These are phyloP conservation scores for Lypha dubia DNA, from an alignment of 2,888 invertebrate genomes.

Conservation along the genomic window DNA sequence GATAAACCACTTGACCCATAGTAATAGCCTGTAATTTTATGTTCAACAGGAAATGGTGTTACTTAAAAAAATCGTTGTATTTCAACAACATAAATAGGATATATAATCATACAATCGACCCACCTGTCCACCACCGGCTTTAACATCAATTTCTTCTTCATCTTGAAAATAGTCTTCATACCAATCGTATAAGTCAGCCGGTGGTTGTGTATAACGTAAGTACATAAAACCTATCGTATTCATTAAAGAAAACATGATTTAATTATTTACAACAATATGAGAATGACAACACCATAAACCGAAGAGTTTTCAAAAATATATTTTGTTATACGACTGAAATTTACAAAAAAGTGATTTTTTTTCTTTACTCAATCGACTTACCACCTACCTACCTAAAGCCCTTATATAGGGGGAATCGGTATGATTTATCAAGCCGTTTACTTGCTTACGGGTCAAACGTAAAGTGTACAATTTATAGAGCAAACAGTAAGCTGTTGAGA, in stretches of 20 bases:
- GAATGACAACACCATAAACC: conserved; percentile 33
- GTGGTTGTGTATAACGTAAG: conserved; percentile 97
- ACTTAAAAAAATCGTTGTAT: not conserved
- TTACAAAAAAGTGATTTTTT: conserved; percentile 40
- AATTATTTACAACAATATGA: not conserved
- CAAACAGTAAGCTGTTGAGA: conserved; percentile 99
- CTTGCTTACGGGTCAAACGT: conserved; percentile 97
- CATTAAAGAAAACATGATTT: conserved; percentile 35
- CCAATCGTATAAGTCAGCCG: conserved; percentile 98
- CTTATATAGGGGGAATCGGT: conserved; percentile 98
- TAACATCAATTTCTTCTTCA: conserved; percentile 98
- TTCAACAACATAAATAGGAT: not conserved
- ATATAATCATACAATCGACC: conserved; percentile 77
- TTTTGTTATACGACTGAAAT: conserved; percentile 27
- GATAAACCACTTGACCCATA: conserved; percentile 95
- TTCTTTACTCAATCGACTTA: conserved; percentile 81
- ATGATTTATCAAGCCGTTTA: conserved; percentile 97
- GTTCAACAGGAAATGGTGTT: not conserved
- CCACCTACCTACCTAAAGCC: conserved; percentile 90
- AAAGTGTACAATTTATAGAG: conserved; percentile 98
- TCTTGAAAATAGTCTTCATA: conserved; percentile 98
- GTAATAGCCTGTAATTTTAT: conserved; percentile 86
- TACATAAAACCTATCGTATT: conserved; percentile 87
- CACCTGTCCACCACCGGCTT: conserved; percentile 97
- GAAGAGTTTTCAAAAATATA: conserved; percentile 3